Evolutionary conservation across 2,888 invertebrate species (phyloP).

Genomic region (Dorcus hopei): DNA sequence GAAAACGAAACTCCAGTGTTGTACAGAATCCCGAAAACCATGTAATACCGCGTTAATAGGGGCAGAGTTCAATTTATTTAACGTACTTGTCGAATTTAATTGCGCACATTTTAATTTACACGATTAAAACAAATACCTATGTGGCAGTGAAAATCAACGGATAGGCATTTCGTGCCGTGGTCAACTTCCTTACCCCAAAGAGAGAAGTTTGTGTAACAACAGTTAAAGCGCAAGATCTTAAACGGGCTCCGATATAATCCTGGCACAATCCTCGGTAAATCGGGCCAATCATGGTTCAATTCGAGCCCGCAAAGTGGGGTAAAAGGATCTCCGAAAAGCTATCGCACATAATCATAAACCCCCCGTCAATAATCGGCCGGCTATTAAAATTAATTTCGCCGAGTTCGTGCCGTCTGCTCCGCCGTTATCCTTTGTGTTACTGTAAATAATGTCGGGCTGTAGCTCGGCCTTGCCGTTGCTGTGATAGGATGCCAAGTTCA

Average conservation of each 20-base stretch:
- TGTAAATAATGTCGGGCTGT: not conserved
- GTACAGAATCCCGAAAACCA: too few species aligned
- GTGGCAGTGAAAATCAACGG: too few species aligned
- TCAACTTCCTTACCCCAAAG: too few species aligned
- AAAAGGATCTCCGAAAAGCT: not conserved
- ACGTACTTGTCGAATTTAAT: too few species aligned
- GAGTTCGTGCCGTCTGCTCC: not conserved
- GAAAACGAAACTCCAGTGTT: too few species aligned
- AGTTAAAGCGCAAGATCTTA: not conserved
- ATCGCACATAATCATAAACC: not conserved
- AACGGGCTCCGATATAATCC: not conserved
- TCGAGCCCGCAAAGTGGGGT: not conserved
- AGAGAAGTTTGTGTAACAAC: not conserved
- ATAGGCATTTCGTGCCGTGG: too few species aligned
- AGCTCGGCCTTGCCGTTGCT: not conserved
- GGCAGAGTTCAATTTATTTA: too few species aligned
- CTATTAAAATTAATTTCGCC: not conserved
- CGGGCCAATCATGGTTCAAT: not conserved
- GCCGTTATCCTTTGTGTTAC: not conserved
- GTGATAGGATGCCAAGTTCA: conserved; percentile 16
- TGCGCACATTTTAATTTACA: too few species aligned
- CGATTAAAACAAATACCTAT: too few species aligned
- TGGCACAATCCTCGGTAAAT: not conserved
- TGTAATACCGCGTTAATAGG: too few species aligned
- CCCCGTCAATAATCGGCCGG: not conserved